Evolutionary conservation across 1,140 invertebrate species (phyloP).

Genomic region (Drosophila watanabei): DNA sequence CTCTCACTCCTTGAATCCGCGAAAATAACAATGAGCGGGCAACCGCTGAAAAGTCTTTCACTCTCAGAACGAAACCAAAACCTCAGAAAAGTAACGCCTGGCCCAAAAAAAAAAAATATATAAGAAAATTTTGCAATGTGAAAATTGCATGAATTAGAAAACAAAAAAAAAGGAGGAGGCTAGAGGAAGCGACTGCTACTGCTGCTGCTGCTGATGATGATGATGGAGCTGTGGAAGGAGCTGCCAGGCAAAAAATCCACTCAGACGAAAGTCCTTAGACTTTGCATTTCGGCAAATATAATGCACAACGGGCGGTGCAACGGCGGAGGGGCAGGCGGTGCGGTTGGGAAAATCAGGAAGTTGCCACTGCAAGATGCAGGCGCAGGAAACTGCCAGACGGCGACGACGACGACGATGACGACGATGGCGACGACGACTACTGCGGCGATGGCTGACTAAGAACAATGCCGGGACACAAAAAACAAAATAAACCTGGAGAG

Average conservation of each 20-base stretch:
- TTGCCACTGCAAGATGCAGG: conserved; percentile 73
- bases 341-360: conserved; percentile 69
- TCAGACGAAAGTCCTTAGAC: conserved; percentile 85
- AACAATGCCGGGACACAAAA: conserved; percentile 65
- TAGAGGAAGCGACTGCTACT: conserved; percentile 22
- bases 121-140: conserved; percentile 50
- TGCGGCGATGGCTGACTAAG: conserved; percentile 57
- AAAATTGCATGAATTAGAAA: conserved; percentile 79
- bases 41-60: conserved; percentile 28
- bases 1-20: neutral
- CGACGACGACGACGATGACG: conserved; percentile 15
- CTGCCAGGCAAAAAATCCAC: conserved; percentile 74
- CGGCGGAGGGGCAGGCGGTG: conserved; percentile 14
- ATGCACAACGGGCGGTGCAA: conserved; percentile 54
- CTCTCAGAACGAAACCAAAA: conserved; percentile 17
- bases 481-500: conserved; percentile 33
- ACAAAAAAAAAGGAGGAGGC: conserved; percentile 7
- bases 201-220: conserved; percentile 14
- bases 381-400: conserved; percentile 35
- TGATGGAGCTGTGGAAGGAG: conserved; percentile 35
- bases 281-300: conserved; percentile 82
- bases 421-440: conserved; percentile 6
- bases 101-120: conserved; percentile 24
- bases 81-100: conserved; percentile 43
- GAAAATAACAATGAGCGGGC: conserved; percentile 40